Evolutionary conservation across 2,113 vertebrate species (phyloP).

Genomic region (Cebus imitator): DNA sequence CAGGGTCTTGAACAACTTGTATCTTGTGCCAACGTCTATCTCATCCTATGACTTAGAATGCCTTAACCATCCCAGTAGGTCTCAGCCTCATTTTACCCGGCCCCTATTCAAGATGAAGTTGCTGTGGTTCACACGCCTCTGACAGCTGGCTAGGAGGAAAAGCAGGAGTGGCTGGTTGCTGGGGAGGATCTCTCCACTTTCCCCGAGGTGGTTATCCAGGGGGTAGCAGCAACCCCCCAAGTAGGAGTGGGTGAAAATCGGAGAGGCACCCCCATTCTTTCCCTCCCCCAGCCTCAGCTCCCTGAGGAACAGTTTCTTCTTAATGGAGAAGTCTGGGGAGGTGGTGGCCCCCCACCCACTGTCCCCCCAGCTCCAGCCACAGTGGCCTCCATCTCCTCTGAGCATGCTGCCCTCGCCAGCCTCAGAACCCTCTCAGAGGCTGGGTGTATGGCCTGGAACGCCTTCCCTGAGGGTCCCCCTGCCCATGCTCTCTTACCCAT

Average conservation of each 20-base stretch:
- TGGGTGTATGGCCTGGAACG: neutral
- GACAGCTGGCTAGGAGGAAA: no score
- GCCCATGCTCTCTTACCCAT: neutral
- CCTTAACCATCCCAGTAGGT: no score
- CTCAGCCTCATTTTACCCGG: no score
- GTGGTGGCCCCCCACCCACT: neutral
- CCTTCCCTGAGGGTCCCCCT: neutral
- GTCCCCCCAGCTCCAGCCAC: neutral
- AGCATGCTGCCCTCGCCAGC: constrained; percentile 57
- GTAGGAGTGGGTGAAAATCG: neutral
- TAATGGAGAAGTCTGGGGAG: neutral
- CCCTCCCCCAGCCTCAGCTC: neutral
- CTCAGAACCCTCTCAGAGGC: constrained; percentile 50
- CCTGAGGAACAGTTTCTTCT: neutral
- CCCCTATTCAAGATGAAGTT: no score
- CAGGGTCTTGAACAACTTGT: no score
- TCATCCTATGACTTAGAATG: no score
- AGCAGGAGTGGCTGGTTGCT: neutral
- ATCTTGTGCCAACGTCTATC: no score
- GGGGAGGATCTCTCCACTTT: neutral
- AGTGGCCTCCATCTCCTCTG: constrained; percentile 57
- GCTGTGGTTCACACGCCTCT: no score
- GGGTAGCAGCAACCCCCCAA: neutral
- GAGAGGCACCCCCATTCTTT: neutral
- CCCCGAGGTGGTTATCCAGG: neutral